A percentile compares a stretch with the other conserved stretches of the same genome.
These are phyloP conservation scores for Euborellia annulipes DNA, from an alignment of 1,140 invertebrate species.

Conservation along the genomic window DNA sequence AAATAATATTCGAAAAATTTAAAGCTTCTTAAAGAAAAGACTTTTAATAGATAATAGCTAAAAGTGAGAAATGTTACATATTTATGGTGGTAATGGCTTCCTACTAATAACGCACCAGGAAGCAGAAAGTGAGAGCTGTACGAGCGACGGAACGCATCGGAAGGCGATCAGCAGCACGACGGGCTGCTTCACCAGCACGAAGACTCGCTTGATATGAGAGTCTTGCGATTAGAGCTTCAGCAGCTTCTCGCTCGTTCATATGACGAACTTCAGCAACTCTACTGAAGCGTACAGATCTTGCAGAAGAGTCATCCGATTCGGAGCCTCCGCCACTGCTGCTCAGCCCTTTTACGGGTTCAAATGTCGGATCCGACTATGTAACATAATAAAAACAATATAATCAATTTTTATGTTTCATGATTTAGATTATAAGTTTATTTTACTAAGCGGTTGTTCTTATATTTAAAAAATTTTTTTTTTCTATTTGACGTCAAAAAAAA, in stretches of 20 bases:
- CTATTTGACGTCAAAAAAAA: too few relatives aligned
- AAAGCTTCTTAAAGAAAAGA: slow-evolving; percentile 9
- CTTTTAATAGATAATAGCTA: not conserved
- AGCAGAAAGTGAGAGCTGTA: slow-evolving; percentile 57
- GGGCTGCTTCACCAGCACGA: slow-evolving; percentile 49
- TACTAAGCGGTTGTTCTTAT: too few relatives aligned
- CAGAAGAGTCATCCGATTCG: slow-evolving; percentile 68
- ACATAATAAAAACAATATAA: not conserved
- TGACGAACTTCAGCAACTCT: slow-evolving; percentile 66
- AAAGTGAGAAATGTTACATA: too few relatives aligned
- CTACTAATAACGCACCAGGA: slow-evolving; percentile 44
- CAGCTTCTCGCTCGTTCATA: slow-evolving; percentile 65
- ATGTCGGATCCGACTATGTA: slow-evolving; percentile 43
- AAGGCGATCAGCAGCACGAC: slow-evolving; percentile 48
- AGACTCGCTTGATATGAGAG: slow-evolving; percentile 70
- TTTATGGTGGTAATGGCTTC: too few relatives aligned
- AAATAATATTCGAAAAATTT: too few relatives aligned
- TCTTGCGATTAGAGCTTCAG: slow-evolving; percentile 64
- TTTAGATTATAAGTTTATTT: too few relatives aligned
- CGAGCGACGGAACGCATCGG: slow-evolving; percentile 52
- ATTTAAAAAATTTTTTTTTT: too few relatives aligned
- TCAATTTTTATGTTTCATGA: slow-evolving; percentile 1
- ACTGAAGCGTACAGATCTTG: slow-evolving; percentile 61
- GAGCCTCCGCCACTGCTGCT: slow-evolving; percentile 45
- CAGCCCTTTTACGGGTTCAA: slow-evolving; percentile 60